A percentile compares a stretch with the other conserved stretches of the same genome.
Evolutionary conservation across 2,113 vertebrate genomes (phyloP).

Genomic region (Gnathonemus longibarbis): DNA sequence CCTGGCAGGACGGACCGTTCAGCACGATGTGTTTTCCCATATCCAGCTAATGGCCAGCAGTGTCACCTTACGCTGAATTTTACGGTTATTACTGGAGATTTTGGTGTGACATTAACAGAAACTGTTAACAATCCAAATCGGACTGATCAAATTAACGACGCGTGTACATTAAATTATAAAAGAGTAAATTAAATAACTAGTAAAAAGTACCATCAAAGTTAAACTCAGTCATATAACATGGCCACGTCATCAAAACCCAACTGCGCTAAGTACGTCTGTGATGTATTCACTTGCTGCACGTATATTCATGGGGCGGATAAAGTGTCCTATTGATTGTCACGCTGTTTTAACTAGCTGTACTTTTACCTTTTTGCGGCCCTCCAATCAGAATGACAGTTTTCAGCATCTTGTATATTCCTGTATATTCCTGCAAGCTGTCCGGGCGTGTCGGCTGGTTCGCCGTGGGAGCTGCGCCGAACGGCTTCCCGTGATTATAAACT

Average conservation of each 20-base stretch:
- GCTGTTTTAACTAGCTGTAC: not conserved
- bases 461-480: not conserved
- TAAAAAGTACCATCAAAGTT: not conserved
- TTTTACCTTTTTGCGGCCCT: conserved; percentile 86
- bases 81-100: not conserved
- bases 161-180: not conserved
- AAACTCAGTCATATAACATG: not conserved
- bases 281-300: not conserved
- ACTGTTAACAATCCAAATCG: not conserved
- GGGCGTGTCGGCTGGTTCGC: not conserved
- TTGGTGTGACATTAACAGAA: not conserved
- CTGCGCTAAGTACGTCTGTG: not conserved
- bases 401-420: conserved; percentile 60
- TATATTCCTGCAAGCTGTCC: not conserved
- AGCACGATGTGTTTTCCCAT: conserved; percentile 22
- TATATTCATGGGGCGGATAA: not conserved
- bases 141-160: not conserved
- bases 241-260: not conserved
- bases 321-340: not conserved
- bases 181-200: not conserved
- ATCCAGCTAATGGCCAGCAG: not conserved
- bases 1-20: conserved; percentile 52
- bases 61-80: not conserved
- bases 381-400: conserved; percentile 92
- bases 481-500: not conserved